A percentile compares a stretch with the other conserved stretches of the same genome.
phyloP scores from a whole-genome alignment of 2,113 vertebrate genomes.

The Centrocercus urophasianus region DNA sequence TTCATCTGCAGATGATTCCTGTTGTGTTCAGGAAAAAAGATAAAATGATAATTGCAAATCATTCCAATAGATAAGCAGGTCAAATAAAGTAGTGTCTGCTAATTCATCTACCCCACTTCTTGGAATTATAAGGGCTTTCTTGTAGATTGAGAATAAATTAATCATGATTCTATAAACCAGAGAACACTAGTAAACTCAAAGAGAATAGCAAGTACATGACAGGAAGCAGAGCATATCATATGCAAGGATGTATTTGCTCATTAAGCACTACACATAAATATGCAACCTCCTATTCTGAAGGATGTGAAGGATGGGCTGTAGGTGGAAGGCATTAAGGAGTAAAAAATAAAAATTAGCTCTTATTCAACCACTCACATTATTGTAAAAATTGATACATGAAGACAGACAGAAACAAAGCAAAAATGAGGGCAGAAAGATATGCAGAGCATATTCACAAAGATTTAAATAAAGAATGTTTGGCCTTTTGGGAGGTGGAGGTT shows the following conservation, averaged over 20 bases:
- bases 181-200: conserved; percentile 61
- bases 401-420: conserved; percentile 16
- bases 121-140: conserved; percentile 63
- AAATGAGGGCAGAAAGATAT: neutral
- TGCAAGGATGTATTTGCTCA: conserved; percentile 67
- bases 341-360: conserved; percentile 43
- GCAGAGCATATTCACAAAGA: neutral
- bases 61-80: conserved; percentile 24
- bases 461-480: neutral
- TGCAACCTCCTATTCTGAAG: conserved; percentile 58
- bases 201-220: conserved; percentile 67
- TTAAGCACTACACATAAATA: conserved; percentile 65
- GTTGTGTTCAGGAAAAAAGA: neutral
- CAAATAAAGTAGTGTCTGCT: conserved; percentile 40
- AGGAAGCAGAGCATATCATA: conserved; percentile 62
- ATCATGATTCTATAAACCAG: conserved; percentile 66
- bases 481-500: neutral
- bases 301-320: neutral
- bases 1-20: neutral
- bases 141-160: conserved; percentile 71
- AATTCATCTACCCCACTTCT: conserved; percentile 62
- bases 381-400: neutral
- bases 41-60: conserved; percentile 29
- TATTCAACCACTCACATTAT: neutral
- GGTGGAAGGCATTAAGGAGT: conserved; percentile 29